These are phyloP conservation scores for Myiothlypis chrysogaster DNA, from an alignment of 2,797 vertebrate genomes.

Conservation along the genomic window DNA sequence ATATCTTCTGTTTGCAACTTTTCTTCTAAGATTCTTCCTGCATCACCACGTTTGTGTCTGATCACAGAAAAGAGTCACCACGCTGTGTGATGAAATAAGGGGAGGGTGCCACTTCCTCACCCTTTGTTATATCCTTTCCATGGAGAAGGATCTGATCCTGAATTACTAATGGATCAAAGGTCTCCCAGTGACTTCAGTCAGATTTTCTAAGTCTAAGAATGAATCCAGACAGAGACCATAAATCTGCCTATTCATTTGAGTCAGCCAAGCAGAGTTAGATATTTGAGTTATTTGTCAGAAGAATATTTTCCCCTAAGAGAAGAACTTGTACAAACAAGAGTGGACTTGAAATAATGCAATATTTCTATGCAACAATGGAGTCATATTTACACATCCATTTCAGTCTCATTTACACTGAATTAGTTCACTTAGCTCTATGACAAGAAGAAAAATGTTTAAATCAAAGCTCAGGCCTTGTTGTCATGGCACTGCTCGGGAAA, in stretches of 20 bases:
- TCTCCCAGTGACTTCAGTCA: neutral
- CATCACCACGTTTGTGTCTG: constrained; percentile 38
- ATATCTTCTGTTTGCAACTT: constrained; percentile 37
- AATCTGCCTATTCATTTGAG: neutral
- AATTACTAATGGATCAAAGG: constrained; percentile 18
- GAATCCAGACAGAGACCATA: neutral
- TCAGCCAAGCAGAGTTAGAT: neutral
- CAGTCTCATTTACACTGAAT: neutral
- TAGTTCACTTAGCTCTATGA: neutral
- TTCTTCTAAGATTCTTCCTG: constrained; percentile 57
- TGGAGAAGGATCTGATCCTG: neutral
- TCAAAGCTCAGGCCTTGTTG: neutral
- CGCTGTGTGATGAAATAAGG: neutral
- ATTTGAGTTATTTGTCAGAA: neutral
- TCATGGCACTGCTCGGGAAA: neutral
- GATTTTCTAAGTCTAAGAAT: constrained; percentile 1
- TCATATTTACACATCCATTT: neutral
- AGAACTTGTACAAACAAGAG: neutral
- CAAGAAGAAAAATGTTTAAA: neutral
- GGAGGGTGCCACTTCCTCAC: neutral
- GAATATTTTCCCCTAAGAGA: neutral
- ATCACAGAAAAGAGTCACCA: constrained; percentile 37
- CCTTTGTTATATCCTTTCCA: neutral
- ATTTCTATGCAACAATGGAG: neutral
- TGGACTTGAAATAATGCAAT: neutral